phyloP scores from a whole-genome alignment of 2,113 vertebrate genomes.

The Indicator indicator region DNA sequence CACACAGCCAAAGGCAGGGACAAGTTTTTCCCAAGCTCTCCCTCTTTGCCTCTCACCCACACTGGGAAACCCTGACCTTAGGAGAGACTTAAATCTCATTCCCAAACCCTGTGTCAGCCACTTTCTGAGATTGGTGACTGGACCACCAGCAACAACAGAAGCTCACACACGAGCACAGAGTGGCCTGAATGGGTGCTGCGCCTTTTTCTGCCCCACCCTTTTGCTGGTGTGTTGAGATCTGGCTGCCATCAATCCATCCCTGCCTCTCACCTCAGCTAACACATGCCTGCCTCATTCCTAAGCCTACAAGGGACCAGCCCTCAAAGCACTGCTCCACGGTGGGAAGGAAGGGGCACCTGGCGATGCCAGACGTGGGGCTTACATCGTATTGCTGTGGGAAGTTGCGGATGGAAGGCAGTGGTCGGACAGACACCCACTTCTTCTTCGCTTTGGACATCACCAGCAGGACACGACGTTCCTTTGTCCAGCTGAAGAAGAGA shows the following conservation, averaged over 20 bases:
- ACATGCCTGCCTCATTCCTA: not conserved
- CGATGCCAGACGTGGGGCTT: not conserved
- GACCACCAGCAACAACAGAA: not conserved
- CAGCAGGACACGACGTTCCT: slow-evolving; percentile 88
- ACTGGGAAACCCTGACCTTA: slow-evolving; percentile 12
- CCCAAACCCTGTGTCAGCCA: not conserved
- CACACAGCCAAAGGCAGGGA: not conserved
- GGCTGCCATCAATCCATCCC: not conserved
- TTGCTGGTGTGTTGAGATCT: not conserved
- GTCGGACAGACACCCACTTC: slow-evolving; percentile 93
- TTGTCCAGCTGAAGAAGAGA: slow-evolving; percentile 86
- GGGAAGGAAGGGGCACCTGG: not conserved
- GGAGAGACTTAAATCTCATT: not conserved
- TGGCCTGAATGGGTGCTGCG: not conserved
- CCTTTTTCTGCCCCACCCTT: not conserved
- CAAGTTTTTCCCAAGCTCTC: not conserved
- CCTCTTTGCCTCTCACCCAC: not conserved
- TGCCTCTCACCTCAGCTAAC: not conserved
- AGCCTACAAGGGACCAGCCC: not conserved
- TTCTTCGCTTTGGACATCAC: slow-evolving; percentile 89
- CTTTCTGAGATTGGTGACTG: not conserved
- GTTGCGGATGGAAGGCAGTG: slow-evolving; percentile 87
- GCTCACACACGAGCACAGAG: rapidly evolving
- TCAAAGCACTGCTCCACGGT: not conserved
- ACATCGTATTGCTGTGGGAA: slow-evolving; percentile 92